Evolutionary conservation across 2,888 invertebrate genomes (phyloP).

Genomic region (Megamerina dolium): DNA sequence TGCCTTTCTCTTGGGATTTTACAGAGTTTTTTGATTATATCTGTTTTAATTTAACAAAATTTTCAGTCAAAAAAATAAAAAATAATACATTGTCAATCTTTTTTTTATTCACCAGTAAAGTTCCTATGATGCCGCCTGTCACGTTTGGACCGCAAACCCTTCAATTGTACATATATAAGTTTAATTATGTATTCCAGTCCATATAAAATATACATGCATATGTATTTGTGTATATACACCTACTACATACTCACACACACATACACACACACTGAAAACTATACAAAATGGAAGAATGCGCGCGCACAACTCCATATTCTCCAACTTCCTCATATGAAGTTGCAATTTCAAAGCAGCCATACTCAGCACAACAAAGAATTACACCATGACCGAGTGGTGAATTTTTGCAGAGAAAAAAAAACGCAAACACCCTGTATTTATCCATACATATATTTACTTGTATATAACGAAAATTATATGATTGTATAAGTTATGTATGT

Average conservation of each 20-base stretch:
- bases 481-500: too few relatives aligned
- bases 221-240: conserved; percentile 1
- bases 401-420: neutral
- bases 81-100: too few relatives aligned
- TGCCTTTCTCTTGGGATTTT: too few relatives aligned
- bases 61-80: too few relatives aligned
- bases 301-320: neutral
- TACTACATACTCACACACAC: conserved; percentile 3
- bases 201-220: conserved; percentile 2
- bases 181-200: conserved; percentile 3
- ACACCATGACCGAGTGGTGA: neutral
- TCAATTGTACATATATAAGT: neutral
- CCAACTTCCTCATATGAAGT: neutral
- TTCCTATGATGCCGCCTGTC: too few relatives aligned
- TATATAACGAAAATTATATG: too few relatives aligned
- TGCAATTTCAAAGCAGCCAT: neutral
- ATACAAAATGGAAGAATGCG: neutral
- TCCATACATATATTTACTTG: too few relatives aligned
- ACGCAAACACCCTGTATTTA: neutral
- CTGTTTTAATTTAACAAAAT: too few relatives aligned
- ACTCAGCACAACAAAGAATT: neutral
- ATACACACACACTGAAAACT: neutral
- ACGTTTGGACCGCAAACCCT: too few relatives aligned
- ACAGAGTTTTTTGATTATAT: too few relatives aligned
- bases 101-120: too few relatives aligned